Base-by-base conservation (phyloP, 2,888 invertebrate species). In the Colostygia pectinataria region DNA sequence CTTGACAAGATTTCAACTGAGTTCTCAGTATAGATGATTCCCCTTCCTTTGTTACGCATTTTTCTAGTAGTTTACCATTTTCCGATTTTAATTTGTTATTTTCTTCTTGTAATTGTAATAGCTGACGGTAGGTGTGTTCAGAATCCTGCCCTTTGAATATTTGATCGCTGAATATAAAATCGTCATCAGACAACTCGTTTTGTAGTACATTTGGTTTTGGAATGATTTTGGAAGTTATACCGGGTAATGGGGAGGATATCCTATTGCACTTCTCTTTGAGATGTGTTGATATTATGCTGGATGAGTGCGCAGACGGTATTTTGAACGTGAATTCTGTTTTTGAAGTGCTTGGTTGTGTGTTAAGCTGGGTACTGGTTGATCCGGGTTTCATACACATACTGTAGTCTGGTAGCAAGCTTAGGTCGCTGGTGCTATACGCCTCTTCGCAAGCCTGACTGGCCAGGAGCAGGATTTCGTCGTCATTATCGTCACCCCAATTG, bases 11-110 rank as follows among this genome's bases (percentile, higher is more conserved):
- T 55, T 91, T 90, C 41, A 92, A 63, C 66, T 92, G 92, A 1
- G 84, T 84, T 8, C 92, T 74, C 44, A 93, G 68, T 61, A 92
- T 91, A 3, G 91, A 84, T 0, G 91, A 89, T 66, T 93, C 92
- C 0, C 74, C 92, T 63, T 91, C 91, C 61, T 92, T 92, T 0
- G 90, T 91, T 0, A 90, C 81, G 77, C 85, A 91, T 71, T 91
- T 85, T 32, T 91, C 88, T 29, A 83, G 58, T 27, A 90, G 65
- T 55, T 83, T 88, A 1, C 86, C 85, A 66, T 89, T 88, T 47
- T 89, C 88, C 0, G 81, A 81, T 53, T 83, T 88, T 4, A 90
- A 60, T 57, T 84, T 88, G 1, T 72, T 65, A 71, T 86, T 87
- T 44, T 90, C 86, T 41, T 88, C 83, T 65, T 85, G 80, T 9